Evolutionary conservation across 37 sponge, comb jelly and placozoan species (phyloP).

Genomic region (Mnemiopsis leidyi): DNA sequence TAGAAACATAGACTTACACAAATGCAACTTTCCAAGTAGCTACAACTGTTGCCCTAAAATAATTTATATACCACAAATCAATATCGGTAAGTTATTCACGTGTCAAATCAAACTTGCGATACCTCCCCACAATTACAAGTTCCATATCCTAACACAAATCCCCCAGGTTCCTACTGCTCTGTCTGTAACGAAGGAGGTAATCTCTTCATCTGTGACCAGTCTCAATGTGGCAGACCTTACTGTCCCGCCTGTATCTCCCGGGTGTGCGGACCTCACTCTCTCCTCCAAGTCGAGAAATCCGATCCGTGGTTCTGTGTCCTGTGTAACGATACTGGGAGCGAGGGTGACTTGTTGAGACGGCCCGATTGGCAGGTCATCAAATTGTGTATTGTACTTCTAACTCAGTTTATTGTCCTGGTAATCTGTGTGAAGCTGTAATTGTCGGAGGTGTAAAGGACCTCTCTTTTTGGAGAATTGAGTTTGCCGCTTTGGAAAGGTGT

Average conservation of each 20-base stretch:
- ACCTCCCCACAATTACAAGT: too few relatives aligned
- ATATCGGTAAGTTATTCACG: too few relatives aligned
- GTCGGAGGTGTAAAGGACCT: not conserved
- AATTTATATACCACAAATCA: too few relatives aligned
- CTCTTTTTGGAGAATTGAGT: not conserved
- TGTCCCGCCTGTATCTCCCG: not conserved
- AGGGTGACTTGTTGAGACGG: not conserved
- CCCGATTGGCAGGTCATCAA: slow-evolving; percentile 3
- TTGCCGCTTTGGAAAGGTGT: not conserved
- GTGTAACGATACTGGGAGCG: not conserved
- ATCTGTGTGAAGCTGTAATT: not conserved
- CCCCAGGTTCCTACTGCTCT: slow-evolving; percentile 15
- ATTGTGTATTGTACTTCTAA: not conserved
- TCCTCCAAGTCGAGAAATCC: not conserved
- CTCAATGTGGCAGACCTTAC: slow-evolving; percentile 10
- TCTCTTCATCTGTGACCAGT: slow-evolving; percentile 5
- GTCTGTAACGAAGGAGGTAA: slow-evolving; percentile 14
- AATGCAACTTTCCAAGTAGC: too few relatives aligned
- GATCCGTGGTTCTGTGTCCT: slow-evolving; percentile 28
- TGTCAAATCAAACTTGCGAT: too few relatives aligned
- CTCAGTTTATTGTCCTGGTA: not conserved
- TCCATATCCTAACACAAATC: too few relatives aligned
- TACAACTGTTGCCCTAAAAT: too few relatives aligned
- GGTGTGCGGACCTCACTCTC: not conserved
- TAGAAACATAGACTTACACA: too few relatives aligned